Conservation (phyloP, 1,140 invertebrate species). For the Drosophila fuyamai region DNA sequence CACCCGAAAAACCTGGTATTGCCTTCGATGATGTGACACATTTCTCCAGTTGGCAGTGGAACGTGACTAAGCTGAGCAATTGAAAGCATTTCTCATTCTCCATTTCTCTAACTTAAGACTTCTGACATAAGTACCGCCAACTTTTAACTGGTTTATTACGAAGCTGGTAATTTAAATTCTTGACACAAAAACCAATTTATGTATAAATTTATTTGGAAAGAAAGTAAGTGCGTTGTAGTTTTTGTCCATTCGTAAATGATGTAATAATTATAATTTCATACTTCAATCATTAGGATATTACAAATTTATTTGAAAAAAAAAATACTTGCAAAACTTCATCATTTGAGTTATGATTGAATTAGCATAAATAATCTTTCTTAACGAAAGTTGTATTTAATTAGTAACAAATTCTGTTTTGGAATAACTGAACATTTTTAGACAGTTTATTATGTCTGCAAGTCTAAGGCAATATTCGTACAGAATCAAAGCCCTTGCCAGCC, state of each 20-base stretch:
- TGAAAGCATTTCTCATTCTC: conserved; percentile 14
- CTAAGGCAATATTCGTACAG: neutral
- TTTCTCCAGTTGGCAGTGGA: conserved; percentile 21
- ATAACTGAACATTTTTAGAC: no score
- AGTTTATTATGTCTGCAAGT: neutral
- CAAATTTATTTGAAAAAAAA: no score
- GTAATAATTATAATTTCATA: no score
- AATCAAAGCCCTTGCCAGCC: neutral
- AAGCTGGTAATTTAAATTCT: neutral
- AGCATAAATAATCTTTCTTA: no score
- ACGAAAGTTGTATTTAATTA: no score
- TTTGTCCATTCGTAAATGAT: no score
- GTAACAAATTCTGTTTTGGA: no score
- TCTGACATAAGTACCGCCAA: conserved; percentile 16
- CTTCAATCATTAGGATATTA: no score
- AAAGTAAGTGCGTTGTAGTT: neutral
- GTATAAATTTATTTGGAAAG: neutral
- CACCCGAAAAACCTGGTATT: conserved; percentile 1
- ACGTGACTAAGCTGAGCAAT: conserved; percentile 50
- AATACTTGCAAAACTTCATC: no score
- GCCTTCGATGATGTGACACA: conserved; percentile 64
- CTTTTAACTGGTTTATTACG: neutral
- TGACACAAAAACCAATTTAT: neutral
- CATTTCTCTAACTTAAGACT: conserved; percentile 1
- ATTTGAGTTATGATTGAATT: no score